phyloP scores from a whole-genome alignment of 2,888 invertebrate genomes.

The Strigamia transsilvanica region DNA sequence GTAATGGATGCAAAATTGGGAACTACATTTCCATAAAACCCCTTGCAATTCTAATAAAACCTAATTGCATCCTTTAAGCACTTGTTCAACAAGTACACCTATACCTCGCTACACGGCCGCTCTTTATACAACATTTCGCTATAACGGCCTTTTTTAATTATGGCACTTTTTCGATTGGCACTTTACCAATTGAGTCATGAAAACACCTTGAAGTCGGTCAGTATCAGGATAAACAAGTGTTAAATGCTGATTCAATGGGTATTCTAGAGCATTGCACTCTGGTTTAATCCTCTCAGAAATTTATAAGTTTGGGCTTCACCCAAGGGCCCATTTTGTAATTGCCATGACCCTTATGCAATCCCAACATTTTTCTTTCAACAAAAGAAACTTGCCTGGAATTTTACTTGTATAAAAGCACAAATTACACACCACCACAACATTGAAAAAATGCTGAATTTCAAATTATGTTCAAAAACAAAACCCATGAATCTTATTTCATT shows the following conservation, averaged over 20 bases:
- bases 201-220: no score
- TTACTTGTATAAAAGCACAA: neutral
- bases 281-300: neutral
- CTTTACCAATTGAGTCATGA: no score
- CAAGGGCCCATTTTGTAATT: neutral
- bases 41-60: neutral
- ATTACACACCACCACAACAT: neutral
- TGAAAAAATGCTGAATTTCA: neutral
- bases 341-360: neutral
- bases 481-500: neutral
- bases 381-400: neutral
- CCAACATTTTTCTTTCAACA: neutral
- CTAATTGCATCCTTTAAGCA: no score
- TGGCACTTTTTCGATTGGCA: no score
- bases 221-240: no score
- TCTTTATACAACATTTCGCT: no score
- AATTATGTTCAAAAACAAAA: constrained; percentile 4
- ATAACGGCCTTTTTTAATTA: no score
- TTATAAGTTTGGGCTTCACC: neutral
- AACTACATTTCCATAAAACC: neutral
- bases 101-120: no score
- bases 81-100: no score
- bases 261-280: no score
- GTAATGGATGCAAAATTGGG: neutral
- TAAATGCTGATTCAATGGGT: no score